Evolutionary conservation across 2,797 vertebrate species (phyloP).

Genomic region (Crocidura indochinensis): DNA sequence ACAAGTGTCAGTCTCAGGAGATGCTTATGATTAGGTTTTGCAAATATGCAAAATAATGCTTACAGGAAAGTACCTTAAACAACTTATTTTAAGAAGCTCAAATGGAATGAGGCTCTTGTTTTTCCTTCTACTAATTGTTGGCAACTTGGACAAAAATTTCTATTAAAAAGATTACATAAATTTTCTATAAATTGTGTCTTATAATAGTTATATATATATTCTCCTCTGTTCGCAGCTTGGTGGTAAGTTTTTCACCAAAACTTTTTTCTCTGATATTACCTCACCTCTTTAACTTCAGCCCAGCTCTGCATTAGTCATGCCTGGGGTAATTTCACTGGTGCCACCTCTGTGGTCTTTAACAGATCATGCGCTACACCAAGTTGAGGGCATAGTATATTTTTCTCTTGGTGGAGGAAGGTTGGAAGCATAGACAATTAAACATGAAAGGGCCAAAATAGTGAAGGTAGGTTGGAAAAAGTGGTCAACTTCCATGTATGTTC

Average conservation of each 20-base stretch:
- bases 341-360: background rate
- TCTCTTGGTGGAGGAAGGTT: background rate
- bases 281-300: background rate
- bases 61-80: background rate
- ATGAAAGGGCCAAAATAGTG: background rate
- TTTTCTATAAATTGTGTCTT: no score
- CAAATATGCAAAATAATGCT: conserved; percentile 60
- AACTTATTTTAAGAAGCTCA: background rate
- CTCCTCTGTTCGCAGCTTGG: no score
- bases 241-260: background rate
- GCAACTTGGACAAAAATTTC: background rate
- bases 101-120: conserved; percentile 37
- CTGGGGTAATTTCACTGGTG: background rate
- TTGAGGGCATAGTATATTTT: background rate
- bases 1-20: conserved; percentile 37
- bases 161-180: no score
- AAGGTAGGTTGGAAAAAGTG: background rate
- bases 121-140: conserved; percentile 20
- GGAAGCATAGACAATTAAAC: background rate
- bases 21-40: conserved; percentile 49
- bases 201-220: no score
- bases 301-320: background rate
- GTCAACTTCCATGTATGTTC: background rate
- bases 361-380: background rate
- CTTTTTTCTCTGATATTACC: background rate